Base-by-base conservation (phyloP, 2,888 invertebrate genomes). In the Sesia bembeciformis region DNA sequence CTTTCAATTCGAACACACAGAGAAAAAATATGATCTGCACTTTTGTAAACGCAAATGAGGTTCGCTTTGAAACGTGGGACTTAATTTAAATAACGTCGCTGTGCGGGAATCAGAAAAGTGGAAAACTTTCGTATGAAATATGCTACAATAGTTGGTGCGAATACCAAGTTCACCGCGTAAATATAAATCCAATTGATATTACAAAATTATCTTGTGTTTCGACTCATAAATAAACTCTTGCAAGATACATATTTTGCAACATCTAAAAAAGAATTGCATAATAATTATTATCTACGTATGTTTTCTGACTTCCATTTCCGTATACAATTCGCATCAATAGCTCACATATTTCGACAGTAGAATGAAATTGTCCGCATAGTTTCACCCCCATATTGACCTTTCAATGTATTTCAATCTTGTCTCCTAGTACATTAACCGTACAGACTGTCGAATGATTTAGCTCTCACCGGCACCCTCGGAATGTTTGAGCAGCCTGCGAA, bases 11-110 rank as follows among this genome's bases (percentile, higher is more conserved):
- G 70, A 83, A 84, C 74, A 78, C 74, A 80, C 76, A 76, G 77
- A 73, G 72, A 72, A 83, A 82, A 85, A 87, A 84, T 83, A 84
- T 83, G 78, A 84, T 86, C 84, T 81, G 75, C 80, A 86, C 83
- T 85, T 85, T 85, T 85, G 77, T 84, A 75, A 83, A 83, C 74
- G 81, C 77, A 86, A 87, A 88, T 86, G 85, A 87, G 81, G 74
- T 80, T 81, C 77, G 72, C 78, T 86, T 85, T 84, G 80, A 73
- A 79, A 81, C 74, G 71, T 75, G 66, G 68, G 74, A 74, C 74
- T 79, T 76, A 76, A 84, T 84, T 84, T 80, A 79, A 81, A 84
- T 80, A 81, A 75, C 67, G 67, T 72, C 68, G 70, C 68, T 66
- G 67, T n/a, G 64, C 62, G 68, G 66, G 65, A 66, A 64, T 63